phyloP scores from a whole-genome alignment of 2,113 vertebrate species.

The Glaucidium brasilianum region DNA sequence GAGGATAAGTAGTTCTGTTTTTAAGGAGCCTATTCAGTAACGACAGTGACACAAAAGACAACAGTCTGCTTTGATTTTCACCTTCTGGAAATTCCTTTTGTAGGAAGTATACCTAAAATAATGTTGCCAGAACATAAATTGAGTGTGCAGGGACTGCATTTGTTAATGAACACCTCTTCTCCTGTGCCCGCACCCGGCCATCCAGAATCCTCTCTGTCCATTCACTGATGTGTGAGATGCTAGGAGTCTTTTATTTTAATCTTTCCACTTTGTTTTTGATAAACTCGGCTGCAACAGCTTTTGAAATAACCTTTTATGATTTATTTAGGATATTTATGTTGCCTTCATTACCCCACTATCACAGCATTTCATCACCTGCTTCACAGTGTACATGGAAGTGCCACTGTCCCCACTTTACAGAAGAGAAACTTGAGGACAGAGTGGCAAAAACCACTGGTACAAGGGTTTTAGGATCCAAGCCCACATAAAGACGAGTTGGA shows the following conservation, averaged over 20 bases:
- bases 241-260: neutral
- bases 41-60: neutral
- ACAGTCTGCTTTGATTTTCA: neutral
- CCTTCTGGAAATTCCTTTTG: neutral
- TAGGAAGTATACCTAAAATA: neutral
- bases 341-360: neutral
- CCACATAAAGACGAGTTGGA: neutral
- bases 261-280: neutral
- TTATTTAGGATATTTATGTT: neutral
- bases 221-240: neutral
- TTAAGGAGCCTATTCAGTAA: neutral
- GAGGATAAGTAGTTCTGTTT: neutral
- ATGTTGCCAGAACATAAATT: neutral
- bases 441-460: neutral
- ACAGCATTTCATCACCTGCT: neutral
- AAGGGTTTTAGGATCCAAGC: neutral
- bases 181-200: fast-evolving
- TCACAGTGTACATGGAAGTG: neutral
- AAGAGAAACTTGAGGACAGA: neutral
- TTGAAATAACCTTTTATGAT: neutral
- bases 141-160: neutral
- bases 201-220: neutral
- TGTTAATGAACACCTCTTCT: neutral
- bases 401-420: neutral
- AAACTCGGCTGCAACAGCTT: neutral